Evolutionary conservation across 2,113 vertebrate species (phyloP), one percentile per base, ranked within the genome.

Genomic region (Peromyscus californicus): DNA sequence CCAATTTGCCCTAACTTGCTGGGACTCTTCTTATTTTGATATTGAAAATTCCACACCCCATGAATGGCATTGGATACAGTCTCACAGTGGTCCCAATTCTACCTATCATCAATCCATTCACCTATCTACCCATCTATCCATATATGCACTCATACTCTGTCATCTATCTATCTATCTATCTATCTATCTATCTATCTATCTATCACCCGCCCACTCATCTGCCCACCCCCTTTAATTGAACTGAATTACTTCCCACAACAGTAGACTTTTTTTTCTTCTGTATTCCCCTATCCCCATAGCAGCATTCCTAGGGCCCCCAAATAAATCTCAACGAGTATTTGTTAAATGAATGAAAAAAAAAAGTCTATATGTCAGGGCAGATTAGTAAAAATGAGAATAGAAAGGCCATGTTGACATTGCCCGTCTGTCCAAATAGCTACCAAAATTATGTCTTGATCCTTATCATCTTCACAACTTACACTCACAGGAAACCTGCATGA

Each of bases 381-480:
- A 95, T 89, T 87, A 83, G 76, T 79, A 95, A 91, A 94, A 97
- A 93, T 92, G 86, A 91, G 78, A 97, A 63, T 74, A 90, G 86
- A 97, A 97, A 95, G 89, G 51, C 51, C 85, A 74, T 72, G 75
- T 85, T 92, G 84, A 96, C 39, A 76, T 45, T 97, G 83, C 95
- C 48, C 67, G 65, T 87, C 86, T 97, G 86, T 91, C 69, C 84
- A 94, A 96, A 95, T 74, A 94, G 61, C 87, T 94, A 78, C 63
- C 67, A 89, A 93, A 97, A 96, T 96, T 74, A 89, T 51, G 61
- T 97, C 91, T 95, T 95, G 96, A 88, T 95, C 93, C 83, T 97
- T 96, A 93, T 94, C 92, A 75, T 94, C 86, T 89, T 95, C 45
- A 51, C 89, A 74, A 88, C 33, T 90, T 57, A 21, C 59, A 21